A percentile compares a stretch with the other conserved stretches of the same genome.
These are phyloP conservation scores for Porites lobata DNA, from an alignment of 92 coral and sea anemone species.

Conservation along the genomic window DNA sequence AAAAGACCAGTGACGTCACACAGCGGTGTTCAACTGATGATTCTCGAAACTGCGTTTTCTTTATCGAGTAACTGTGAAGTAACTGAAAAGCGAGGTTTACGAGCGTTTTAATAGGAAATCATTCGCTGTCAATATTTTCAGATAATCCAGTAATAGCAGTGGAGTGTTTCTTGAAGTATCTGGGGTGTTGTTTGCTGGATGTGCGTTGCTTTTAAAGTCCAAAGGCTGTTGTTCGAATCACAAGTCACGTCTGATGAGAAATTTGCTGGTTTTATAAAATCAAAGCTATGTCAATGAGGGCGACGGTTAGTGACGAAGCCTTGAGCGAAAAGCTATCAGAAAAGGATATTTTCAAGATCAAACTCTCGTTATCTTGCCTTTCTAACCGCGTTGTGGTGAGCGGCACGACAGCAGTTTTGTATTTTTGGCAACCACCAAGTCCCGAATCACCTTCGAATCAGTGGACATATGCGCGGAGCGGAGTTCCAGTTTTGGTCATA, in stretches of 20 bases:
- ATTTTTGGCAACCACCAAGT: conserved; percentile 86
- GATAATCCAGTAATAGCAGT: background rate
- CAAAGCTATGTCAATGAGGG: conserved; percentile 78
- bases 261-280: conserved; percentile 18
- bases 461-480: conserved; percentile 89
- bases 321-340: conserved; percentile 76
- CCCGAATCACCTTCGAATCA: conserved; percentile 74
- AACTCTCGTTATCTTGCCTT: conserved; percentile 90
- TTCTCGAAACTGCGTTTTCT: background rate
- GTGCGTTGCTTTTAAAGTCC: background rate
- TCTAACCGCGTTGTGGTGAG: conserved; percentile 98
- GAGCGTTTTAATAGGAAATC: background rate
- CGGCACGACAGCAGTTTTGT: conserved; percentile 86
- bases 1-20: conserved; percentile 35
- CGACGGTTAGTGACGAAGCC: conserved; percentile 80
- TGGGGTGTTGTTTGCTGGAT: background rate
- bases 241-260: conserved; percentile 36
- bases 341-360: conserved; percentile 95
- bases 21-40: background rate
- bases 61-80: background rate
- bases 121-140: background rate
- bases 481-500: conserved; percentile 92
- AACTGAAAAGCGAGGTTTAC: background rate
- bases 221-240: conserved; percentile 5
- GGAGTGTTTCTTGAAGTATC: conserved; percentile 1